A percentile compares a stretch with the other conserved stretches of the same genome.
phyloP scores from a whole-genome alignment of 2,113 vertebrate genomes.

The Rhodinocichla rosea region DNA sequence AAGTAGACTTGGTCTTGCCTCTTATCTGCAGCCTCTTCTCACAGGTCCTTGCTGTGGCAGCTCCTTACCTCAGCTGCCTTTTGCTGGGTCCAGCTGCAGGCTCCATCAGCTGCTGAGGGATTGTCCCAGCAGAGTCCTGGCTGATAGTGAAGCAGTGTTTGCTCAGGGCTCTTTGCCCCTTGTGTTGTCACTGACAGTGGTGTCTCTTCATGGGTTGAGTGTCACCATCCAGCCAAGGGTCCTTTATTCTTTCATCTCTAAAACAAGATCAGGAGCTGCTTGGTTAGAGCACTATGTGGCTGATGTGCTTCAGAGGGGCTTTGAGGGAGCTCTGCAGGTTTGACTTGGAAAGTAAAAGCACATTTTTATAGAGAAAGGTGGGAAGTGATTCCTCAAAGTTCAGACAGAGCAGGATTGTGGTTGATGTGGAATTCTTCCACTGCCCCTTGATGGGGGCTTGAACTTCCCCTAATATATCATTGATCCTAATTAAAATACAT shows the following conservation, averaged over 20 bases:
- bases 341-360: neutral
- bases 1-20: neutral
- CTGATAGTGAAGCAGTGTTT: neutral
- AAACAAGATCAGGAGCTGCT: neutral
- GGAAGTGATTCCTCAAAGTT: neutral
- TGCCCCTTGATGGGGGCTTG: neutral
- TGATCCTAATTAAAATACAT: neutral
- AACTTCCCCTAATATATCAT: neutral
- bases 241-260: neutral
- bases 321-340: neutral
- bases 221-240: neutral
- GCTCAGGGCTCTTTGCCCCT: neutral
- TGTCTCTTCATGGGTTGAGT: neutral
- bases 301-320: neutral
- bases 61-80: neutral
- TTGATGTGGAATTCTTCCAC: neutral
- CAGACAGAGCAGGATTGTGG: fast-evolving
- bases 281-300: neutral
- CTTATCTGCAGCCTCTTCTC: neutral
- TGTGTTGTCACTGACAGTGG: neutral
- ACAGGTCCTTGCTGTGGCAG: neutral
- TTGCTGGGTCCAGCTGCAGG: neutral
- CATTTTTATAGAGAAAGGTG: neutral
- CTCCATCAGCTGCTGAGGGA: neutral
- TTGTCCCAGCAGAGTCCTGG: neutral